Evolutionary conservation across 2,113 vertebrate genomes (phyloP), one percentile per base, ranked within the genome.

Genomic region (Uria lomvia): DNA sequence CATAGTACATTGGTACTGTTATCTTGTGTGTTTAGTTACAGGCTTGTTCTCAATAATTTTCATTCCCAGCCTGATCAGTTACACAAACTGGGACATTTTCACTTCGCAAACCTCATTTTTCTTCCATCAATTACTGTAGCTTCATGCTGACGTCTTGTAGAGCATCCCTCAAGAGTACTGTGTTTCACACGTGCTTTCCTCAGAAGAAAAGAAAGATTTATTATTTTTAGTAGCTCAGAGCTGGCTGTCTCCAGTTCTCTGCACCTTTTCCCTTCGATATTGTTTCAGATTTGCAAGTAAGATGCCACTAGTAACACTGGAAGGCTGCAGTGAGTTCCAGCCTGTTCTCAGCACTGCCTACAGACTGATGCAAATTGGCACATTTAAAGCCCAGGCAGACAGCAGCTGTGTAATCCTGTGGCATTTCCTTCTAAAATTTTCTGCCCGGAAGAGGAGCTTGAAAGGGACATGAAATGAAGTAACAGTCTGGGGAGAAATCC

Each of bases 391-490:
- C 92, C 59, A 86, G 86, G 90, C 92, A 96, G 96, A 94, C 92
- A 95, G 88, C 90, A 90, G 90, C 88, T 94, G 92, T 86, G 88
- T 74, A 90, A 94, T 94, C 90, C 96, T 95, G 95, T 94, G 95
- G 92, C 90, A 95, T 96, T 96, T 96, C 92, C 86, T 95, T 66
- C 85, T 90, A 24, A 96, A 88, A 93, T 93, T 82, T 94, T 95
- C 65, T 93, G 63, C 63, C 24, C 32, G 71, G 92, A 79, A 96
- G 53, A 94, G 67, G 85, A 91, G 58, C 92, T 95, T 93, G 92
- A 92, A 93, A 93, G 74, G 93, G 84, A 71, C 75, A 30, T 27
- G 11, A 85, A 88, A 84, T 93, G 62, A 96, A 95, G 87, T 79
- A 94, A 90, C 87, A 90, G 63, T 92, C 30, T 76, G 45, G 90